These are phyloP conservation scores for Varanus salvator DNA, from an alignment of 2,113 vertebrate species.

Conservation along the genomic window DNA sequence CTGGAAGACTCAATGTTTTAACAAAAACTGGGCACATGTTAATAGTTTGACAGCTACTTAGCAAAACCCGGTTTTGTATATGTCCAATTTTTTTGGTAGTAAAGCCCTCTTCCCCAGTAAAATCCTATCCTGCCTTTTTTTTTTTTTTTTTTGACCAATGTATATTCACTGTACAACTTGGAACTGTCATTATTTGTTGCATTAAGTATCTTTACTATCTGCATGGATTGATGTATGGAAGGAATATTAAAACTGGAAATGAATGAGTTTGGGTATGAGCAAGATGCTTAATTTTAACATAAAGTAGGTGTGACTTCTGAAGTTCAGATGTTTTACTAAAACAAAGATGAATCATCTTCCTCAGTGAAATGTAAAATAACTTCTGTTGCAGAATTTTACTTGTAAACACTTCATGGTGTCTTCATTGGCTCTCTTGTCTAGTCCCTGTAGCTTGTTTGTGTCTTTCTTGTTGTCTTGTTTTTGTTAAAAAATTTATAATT, in stretches of 20 bases:
- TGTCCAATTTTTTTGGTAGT: conserved; percentile 74
- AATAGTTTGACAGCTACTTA: conserved; percentile 75
- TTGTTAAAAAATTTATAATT: conserved; percentile 87
- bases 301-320: conserved; percentile 77
- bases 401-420: conserved; percentile 69
- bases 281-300: conserved; percentile 77
- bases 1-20: conserved; percentile 75
- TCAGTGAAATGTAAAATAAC: conserved; percentile 77
- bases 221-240: conserved; percentile 79
- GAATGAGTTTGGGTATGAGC: conserved; percentile 68
- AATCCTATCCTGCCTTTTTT: conserved; percentile 62
- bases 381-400: conserved; percentile 74
- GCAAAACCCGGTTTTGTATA: conserved; percentile 76
- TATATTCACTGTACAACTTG: conserved; percentile 77
- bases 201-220: conserved; percentile 79
- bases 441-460: conserved; percentile 77
- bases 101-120: conserved; percentile 53
- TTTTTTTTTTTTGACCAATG: conserved; percentile 71
- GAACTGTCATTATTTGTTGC: conserved; percentile 73
- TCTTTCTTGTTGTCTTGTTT: conserved; percentile 78
- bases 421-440: conserved; percentile 77
- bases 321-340: conserved; percentile 75
- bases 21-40: conserved; percentile 71
- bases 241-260: conserved; percentile 74
- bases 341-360: conserved; percentile 71